phyloP scores from a whole-genome alignment of 2,113 vertebrate species.

The Cricetomys ansorgei region DNA sequence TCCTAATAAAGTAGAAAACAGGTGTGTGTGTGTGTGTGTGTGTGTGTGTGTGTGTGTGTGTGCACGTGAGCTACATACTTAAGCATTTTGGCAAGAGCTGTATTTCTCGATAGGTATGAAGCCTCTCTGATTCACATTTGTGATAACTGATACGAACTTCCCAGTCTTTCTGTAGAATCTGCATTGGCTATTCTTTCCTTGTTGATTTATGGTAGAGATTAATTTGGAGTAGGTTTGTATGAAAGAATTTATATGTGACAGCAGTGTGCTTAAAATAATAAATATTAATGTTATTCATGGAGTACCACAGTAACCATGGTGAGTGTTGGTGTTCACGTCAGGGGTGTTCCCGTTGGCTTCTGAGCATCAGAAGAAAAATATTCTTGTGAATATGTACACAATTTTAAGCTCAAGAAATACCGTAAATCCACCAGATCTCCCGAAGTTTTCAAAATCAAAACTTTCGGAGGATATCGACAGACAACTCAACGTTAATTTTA shows the following conservation, averaged over 20 bases:
- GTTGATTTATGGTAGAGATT: constrained; percentile 60
- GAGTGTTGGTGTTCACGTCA: background rate
- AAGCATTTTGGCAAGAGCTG: background rate
- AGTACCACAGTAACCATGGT: background rate
- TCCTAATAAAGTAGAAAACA: background rate
- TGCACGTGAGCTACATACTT: background rate
- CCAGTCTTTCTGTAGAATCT: constrained; percentile 51
- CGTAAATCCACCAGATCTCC: constrained; percentile 30
- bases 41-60: no score
- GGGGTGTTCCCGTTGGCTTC: background rate
- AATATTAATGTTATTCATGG: constrained; percentile 32
- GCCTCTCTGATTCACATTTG: background rate
- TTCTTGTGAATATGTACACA: background rate
- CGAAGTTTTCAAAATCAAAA: constrained; percentile 65
- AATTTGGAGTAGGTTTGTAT: constrained; percentile 45
- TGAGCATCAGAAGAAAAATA: background rate
- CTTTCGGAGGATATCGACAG: constrained; percentile 59
- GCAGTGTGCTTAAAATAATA: constrained; percentile 6
- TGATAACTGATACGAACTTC: constrained; percentile 42
- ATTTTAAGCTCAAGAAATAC: constrained; percentile 35
- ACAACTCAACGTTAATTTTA: constrained; percentile 54
- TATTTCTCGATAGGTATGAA: constrained; percentile 30
- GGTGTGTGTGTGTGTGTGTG: background rate
- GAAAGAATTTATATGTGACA: constrained; percentile 39
- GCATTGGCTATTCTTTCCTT: constrained; percentile 23